Percentiles rank a stretch among this genome's conserved stretches.
These are phyloP conservation scores for Charanyca ferruginea DNA, from an alignment of 2,888 invertebrate species.

Conservation along the genomic window DNA sequence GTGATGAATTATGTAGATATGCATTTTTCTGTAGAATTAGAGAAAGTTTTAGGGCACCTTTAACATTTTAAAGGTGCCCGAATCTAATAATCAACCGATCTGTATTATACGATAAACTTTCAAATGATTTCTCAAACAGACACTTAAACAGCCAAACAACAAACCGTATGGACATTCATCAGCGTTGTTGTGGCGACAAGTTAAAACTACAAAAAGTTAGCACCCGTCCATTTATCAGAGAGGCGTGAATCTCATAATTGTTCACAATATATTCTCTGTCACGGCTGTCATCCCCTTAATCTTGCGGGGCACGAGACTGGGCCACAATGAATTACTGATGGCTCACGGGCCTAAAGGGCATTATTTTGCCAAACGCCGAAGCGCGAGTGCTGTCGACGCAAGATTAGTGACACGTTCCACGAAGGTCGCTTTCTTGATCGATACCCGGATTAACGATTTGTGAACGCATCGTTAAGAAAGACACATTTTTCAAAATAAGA, in stretches of 20 bases:
- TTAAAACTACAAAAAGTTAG: slow-evolving; percentile 61
- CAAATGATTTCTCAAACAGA: not conserved
- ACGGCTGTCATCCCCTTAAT: slow-evolving; percentile 86
- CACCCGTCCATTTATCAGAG: slow-evolving; percentile 71
- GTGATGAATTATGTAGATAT: not conserved
- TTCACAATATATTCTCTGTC: slow-evolving; percentile 86
- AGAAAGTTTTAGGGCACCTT: no score
- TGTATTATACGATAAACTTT: not conserved
- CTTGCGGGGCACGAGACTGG: slow-evolving; percentile 73
- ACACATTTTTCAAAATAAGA: slow-evolving; percentile 45
- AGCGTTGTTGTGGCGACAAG: slow-evolving; percentile 53
- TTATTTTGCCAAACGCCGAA: slow-evolving; percentile 74
- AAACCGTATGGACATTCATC: slow-evolving; percentile 50
- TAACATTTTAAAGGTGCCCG: no score
- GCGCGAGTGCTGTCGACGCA: slow-evolving; percentile 74
- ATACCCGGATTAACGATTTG: slow-evolving; percentile 75
- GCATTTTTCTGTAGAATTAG: no score
- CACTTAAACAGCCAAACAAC: slow-evolving; percentile 17
- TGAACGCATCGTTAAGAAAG: slow-evolving; percentile 54
- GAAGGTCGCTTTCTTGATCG: slow-evolving; percentile 81
- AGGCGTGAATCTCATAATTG: slow-evolving; percentile 80
- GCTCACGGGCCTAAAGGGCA: slow-evolving; percentile 37
- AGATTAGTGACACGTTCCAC: slow-evolving; percentile 86
- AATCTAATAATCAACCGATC: no score
- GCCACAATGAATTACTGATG: slow-evolving; percentile 68